Evolutionary conservation across 2,888 invertebrate genomes (phyloP).

Genomic region (Athrips mouffetella): DNA sequence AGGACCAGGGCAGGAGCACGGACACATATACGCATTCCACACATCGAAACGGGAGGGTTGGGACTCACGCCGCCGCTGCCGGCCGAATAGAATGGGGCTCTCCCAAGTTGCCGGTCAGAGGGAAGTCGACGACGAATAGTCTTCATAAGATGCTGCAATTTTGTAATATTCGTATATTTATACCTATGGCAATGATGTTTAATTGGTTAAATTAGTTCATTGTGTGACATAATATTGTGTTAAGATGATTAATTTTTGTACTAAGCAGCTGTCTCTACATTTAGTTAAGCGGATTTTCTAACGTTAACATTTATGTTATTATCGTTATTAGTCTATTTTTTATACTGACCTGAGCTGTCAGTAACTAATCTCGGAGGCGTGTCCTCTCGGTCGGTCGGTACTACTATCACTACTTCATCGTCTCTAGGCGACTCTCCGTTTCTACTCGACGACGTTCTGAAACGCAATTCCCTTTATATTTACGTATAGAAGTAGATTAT

Average conservation of each 20-base stretch:
- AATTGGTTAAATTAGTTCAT: slow-evolving; percentile 56
- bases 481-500: neutral
- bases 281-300: neutral
- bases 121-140: slow-evolving; percentile 84
- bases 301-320: neutral
- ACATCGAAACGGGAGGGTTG: slow-evolving; percentile 67
- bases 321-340: neutral
- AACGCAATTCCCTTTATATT: slow-evolving; percentile 27
- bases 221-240: slow-evolving; percentile 15
- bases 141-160: slow-evolving; percentile 85
- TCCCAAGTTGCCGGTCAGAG: slow-evolving; percentile 79
- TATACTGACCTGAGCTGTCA: slow-evolving; percentile 79
- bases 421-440: slow-evolving; percentile 65
- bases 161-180: slow-evolving; percentile 77
- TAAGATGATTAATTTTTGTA: neutral
- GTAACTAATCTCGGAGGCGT: slow-evolving; percentile 78
- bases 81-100: slow-evolving; percentile 68
- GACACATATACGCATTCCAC: slow-evolving; percentile 65
- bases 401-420: slow-evolving; percentile 70
- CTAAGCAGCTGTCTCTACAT: neutral
- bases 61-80: slow-evolving; percentile 73
- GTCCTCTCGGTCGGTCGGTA: slow-evolving; percentile 68
- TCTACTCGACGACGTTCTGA: slow-evolving; percentile 60
- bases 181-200: slow-evolving; percentile 72
- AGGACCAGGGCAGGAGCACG: slow-evolving; percentile 36